phyloP scores from a whole-genome alignment of 2,113 vertebrate genomes.

The Bolborhynchus lineola region DNA sequence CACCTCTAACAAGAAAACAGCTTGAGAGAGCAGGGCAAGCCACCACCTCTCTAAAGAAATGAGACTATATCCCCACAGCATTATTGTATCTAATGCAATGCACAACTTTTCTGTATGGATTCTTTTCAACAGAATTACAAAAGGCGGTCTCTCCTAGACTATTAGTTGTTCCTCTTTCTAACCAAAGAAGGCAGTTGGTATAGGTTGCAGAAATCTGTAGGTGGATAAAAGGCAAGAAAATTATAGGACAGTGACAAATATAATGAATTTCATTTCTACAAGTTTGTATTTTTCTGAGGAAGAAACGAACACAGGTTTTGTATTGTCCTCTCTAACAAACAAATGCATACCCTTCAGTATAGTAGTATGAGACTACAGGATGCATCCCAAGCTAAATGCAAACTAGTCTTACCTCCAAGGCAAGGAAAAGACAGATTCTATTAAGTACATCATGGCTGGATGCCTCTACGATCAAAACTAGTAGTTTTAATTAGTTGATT shows the following conservation, averaged over 20 bases:
- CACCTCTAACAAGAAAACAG: not conserved
- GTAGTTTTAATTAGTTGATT: not conserved
- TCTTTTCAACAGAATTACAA: not conserved
- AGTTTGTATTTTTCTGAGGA: not conserved
- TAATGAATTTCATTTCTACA: not conserved
- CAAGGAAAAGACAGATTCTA: not conserved
- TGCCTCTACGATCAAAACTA: not conserved
- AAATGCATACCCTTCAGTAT: not conserved
- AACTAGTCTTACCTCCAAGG: not conserved
- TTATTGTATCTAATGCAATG: not conserved
- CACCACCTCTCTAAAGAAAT: not conserved
- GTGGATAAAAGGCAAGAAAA: conserved; percentile 13
- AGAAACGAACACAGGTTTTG: not conserved
- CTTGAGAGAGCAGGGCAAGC: not conserved
- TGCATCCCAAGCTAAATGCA: not conserved
- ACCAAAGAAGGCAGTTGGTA: not conserved
- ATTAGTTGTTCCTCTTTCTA: not conserved
- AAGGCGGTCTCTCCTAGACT: not conserved
- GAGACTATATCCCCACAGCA: not conserved
- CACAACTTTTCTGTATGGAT: not conserved
- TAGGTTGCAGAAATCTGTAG: not conserved
- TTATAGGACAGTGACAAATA: not conserved
- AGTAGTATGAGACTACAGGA: not conserved
- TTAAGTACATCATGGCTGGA: not conserved
- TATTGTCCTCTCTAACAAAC: not conserved